Conservation (phyloP, 92 coral and sea anemone genomes). For the Phenganax subtilis region DNA sequence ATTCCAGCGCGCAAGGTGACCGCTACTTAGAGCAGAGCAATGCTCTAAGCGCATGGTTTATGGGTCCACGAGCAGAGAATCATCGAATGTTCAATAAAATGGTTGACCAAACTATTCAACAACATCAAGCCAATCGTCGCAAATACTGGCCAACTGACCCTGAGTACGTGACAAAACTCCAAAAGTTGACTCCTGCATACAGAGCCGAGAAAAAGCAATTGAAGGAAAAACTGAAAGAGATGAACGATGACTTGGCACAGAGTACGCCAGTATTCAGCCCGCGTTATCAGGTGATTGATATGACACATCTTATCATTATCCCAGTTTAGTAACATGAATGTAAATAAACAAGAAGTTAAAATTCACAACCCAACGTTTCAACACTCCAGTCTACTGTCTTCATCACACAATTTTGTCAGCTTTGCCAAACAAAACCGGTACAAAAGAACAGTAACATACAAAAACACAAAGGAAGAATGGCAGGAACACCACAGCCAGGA, state of each 20-base stretch:
- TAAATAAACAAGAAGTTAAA: no score
- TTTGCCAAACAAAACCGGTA: no score
- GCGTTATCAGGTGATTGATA: constrained; percentile 66
- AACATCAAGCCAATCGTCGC: constrained; percentile 29
- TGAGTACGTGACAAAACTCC: constrained; percentile 57
- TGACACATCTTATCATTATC: no score
- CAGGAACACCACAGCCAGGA: no score
- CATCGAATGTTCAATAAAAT: constrained; percentile 54
- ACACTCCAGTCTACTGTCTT: no score
- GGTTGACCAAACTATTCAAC: constrained; percentile 45
- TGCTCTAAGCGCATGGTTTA: constrained; percentile 49
- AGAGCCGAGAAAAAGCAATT: constrained; percentile 44
- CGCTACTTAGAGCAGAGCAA: not conserved
- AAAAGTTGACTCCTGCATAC: constrained; percentile 47
- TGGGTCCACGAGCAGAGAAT: constrained; percentile 84
- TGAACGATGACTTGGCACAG: constrained; percentile 60
- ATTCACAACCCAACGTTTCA: no score
- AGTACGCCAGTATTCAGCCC: constrained; percentile 76
- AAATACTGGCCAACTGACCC: constrained; percentile 77
- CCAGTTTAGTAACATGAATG: no score
- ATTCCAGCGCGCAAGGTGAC: constrained; percentile 16
- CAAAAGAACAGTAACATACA: no score
- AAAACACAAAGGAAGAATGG: no score
- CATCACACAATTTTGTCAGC: no score
- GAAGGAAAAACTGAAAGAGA: constrained; percentile 36